Evolutionary conservation across 2,113 vertebrate genomes (phyloP).

Genomic region (Microcebus murinus): DNA sequence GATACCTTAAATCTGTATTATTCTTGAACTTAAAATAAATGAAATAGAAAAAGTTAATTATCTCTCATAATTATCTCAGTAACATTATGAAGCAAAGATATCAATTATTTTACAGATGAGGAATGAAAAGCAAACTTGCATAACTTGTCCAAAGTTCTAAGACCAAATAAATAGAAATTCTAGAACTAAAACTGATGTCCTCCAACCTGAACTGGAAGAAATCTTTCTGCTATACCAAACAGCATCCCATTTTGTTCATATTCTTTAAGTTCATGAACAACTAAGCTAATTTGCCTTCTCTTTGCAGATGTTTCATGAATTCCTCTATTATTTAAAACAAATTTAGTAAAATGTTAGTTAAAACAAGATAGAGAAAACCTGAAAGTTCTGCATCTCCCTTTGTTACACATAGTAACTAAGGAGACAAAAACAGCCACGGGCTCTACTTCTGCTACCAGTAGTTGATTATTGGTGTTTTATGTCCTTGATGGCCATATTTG

Average conservation of each 20-base stretch:
- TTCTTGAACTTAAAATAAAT: neutral
- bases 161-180: neutral
- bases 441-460: slow-evolving; percentile 77
- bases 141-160: neutral
- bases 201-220: neutral
- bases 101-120: neutral
- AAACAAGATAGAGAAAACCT: slow-evolving; percentile 69
- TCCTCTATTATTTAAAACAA: slow-evolving; percentile 72
- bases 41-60: neutral
- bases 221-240: neutral
- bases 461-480: slow-evolving; percentile 82
- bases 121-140: neutral
- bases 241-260: neutral
- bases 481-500: slow-evolving; percentile 77
- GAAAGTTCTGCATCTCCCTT: slow-evolving; percentile 79
- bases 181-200: neutral
- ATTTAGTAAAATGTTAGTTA: slow-evolving; percentile 29
- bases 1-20: neutral
- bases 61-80: neutral
- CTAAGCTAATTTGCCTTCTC: neutral
- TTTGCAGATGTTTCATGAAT: slow-evolving; percentile 56
- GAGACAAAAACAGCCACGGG: slow-evolving; percentile 73
- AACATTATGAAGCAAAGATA: neutral
- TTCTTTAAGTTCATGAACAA: neutral
- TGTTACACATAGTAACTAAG: slow-evolving; percentile 76